phyloP scores from a whole-genome alignment of 2,888 invertebrate genomes.

The Limnephilus marmoratus region DNA sequence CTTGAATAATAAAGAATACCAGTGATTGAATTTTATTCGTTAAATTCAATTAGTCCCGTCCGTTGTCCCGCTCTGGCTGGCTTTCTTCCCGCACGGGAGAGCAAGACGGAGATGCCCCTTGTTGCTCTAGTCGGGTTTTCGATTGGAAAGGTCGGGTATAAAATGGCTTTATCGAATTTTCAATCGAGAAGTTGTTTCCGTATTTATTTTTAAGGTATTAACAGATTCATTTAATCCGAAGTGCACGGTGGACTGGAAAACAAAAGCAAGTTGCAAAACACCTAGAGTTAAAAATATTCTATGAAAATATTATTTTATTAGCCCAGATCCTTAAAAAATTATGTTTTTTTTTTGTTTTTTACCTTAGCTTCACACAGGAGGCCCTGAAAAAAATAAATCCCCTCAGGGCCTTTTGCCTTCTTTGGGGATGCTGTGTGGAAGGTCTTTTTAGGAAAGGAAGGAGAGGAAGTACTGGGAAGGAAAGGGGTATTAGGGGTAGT shows the following conservation, averaged over 20 bases:
- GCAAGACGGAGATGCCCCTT: constrained; percentile 68
- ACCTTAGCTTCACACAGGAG: too few relatives aligned
- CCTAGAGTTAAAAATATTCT: neutral
- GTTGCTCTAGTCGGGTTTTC: constrained; percentile 58
- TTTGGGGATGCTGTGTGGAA: too few relatives aligned
- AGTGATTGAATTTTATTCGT: constrained; percentile 80
- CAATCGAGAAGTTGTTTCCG: constrained; percentile 52
- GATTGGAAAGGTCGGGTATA: constrained; percentile 61
- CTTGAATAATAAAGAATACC: constrained; percentile 80
- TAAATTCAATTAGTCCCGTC: constrained; percentile 79
- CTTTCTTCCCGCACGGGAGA: constrained; percentile 21
- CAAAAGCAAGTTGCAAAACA: neutral
- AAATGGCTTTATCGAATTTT: constrained; percentile 63
- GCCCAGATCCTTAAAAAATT: too few relatives aligned
- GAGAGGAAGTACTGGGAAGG: too few relatives aligned
- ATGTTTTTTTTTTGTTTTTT: too few relatives aligned
- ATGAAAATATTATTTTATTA: too few relatives aligned
- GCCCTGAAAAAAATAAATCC: too few relatives aligned
- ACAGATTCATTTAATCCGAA: constrained; percentile 40
- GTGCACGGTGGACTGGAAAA: neutral
- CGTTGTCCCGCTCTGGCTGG: constrained; percentile 42
- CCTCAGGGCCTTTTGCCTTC: too few relatives aligned
- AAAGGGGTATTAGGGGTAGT: too few relatives aligned
- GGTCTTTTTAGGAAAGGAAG: too few relatives aligned
- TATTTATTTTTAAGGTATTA: constrained; percentile 52